Evolutionary conservation across 92 coral and sea anemone species (phyloP).

Genomic region (Porites divaricata): DNA sequence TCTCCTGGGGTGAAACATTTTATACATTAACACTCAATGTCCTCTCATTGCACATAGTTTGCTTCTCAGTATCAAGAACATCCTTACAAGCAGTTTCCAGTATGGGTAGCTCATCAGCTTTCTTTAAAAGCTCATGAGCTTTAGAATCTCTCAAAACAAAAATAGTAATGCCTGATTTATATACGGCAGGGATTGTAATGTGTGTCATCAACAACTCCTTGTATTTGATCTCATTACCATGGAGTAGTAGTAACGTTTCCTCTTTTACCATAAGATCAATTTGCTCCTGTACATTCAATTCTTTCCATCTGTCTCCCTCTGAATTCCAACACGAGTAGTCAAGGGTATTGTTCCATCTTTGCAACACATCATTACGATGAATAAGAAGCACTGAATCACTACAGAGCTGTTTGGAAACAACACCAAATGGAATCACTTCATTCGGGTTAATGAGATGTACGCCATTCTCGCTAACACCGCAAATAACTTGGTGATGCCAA

Average conservation of each 20-base stretch:
- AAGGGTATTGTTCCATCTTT: slow-evolving; percentile 64
- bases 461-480: slow-evolving; percentile 75
- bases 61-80: background rate
- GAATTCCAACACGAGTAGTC: slow-evolving; percentile 39
- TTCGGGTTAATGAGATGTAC: slow-evolving; percentile 70
- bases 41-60: background rate
- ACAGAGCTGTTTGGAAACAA: slow-evolving; percentile 56
- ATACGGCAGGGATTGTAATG: slow-evolving; percentile 76
- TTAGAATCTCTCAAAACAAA: slow-evolving; percentile 66
- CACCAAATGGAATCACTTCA: slow-evolving; percentile 50
- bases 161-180: slow-evolving; percentile 76
- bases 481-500: slow-evolving; percentile 89
- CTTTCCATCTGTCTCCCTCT: slow-evolving; percentile 53
- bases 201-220: slow-evolving; percentile 60
- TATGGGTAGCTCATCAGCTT: slow-evolving; percentile 58
- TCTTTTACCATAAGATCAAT: slow-evolving; percentile 73
- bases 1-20: background rate
- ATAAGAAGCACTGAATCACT: slow-evolving; percentile 82
- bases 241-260: slow-evolving; percentile 62
- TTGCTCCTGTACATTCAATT: slow-evolving; percentile 64
- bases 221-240: slow-evolving; percentile 75
- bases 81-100: background rate
- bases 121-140: slow-evolving; percentile 45
- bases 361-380: slow-evolving; percentile 62
- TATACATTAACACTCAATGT: slow-evolving; percentile 20